Evolutionary conservation across 2,797 vertebrate species (phyloP).

Genomic region (Chiloscyllium punctatum): DNA sequence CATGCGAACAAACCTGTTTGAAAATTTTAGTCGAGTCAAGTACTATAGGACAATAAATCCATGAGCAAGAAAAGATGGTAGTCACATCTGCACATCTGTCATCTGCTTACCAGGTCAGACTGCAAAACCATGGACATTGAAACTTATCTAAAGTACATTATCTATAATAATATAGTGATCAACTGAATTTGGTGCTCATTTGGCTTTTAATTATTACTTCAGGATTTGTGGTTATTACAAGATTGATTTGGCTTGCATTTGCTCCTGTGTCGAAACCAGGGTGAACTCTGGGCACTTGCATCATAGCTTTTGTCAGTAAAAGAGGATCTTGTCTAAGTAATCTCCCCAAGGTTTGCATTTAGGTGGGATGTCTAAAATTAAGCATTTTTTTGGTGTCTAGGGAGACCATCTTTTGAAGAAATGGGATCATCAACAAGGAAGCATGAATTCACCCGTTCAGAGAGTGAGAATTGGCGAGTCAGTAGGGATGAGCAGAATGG

Average conservation of each 20-base stretch:
- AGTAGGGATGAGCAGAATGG: constrained; percentile 88
- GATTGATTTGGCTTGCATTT: neutral
- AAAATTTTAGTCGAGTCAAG: neutral
- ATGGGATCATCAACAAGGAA: constrained; percentile 70
- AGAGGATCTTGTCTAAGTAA: neutral
- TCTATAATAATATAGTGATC: neutral
- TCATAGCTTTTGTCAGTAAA: neutral
- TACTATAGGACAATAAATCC: neutral
- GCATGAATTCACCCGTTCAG: constrained; percentile 90
- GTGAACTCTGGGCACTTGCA: too few relatives aligned
- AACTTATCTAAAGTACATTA: neutral
- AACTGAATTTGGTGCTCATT: neutral
- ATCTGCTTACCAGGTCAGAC: neutral
- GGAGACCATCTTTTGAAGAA: constrained; percentile 88
- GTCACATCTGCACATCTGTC: neutral
- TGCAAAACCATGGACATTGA: neutral
- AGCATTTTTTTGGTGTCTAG: constrained; percentile 56
- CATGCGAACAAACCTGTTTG: neutral
- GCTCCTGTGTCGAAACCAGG: neutral
- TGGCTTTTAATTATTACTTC: neutral
- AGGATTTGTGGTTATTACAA: neutral
- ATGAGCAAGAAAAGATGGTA: neutral
- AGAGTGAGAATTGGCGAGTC: constrained; percentile 93
- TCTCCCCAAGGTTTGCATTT: neutral
- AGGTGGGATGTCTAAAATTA: neutral